Evolutionary conservation across 2,888 invertebrate species (phyloP), one percentile per base, ranked within the genome.

Genomic region (Lissonota sp.): DNA sequence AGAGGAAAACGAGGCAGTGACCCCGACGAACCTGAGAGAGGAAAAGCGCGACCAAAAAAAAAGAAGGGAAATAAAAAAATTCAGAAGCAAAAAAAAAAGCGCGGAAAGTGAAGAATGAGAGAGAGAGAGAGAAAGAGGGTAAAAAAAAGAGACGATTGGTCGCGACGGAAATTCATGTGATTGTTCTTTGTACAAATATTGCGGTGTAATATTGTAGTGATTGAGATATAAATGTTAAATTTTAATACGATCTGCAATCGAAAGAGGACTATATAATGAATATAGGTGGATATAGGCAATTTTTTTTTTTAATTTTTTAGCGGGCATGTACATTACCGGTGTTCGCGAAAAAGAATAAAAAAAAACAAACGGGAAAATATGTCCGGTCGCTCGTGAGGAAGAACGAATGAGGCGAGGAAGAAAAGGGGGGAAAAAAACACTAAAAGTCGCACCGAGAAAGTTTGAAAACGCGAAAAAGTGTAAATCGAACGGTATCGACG

Each of bases 161-260:
- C 82, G 81, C 77, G 81, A 86, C 84, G 84, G 26, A 90, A 92
- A 91, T 92, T 92, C 91, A 94, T 94, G 94, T 94, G 94, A 94
- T 94, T 94, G 94, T 94, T 94, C 94, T 94, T 93, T 94, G 94
- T 94, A 94, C 94, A 94, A 94, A 93, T 94, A 90, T 91, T 90
- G 91, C 90, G 92, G 90, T 92, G 92, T 92, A 92, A 92, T 91
- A 92, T 92, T 92, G 92, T 92, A 92, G 92, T 92, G 92, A 92
- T 91, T 90, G 91, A 92, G 87, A 91, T 91, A 92, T 91, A 90
- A 92, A 92, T 92, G 92, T 92, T 92, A 91, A 92, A 92, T 92
- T 92, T 92, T 92, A 92, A 92, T 92, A 92, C 92, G 89, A 90
- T 92, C 90, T 26, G 91, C 92, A 91, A 91, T 90, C 88, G 90